phyloP scores from a whole-genome alignment of 2,797 vertebrate genomes.

The Gymnopithys bicolor region DNA sequence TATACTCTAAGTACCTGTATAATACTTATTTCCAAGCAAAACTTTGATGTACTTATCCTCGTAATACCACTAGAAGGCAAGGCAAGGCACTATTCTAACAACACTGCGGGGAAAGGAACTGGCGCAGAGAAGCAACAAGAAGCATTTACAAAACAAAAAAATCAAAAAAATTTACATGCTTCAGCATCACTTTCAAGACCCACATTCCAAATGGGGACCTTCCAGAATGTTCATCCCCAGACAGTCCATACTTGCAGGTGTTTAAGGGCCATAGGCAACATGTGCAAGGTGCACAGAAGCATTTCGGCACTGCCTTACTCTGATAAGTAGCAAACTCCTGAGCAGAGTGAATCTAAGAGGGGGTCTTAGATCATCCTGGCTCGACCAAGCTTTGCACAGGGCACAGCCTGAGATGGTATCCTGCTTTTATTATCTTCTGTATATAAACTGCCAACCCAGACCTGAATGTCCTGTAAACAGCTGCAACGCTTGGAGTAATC shows the following conservation, averaged over 20 bases:
- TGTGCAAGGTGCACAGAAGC: accelerated
- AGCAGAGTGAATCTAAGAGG: not conserved
- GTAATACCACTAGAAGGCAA: not conserved
- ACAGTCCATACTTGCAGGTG: not conserved
- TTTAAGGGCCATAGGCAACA: not conserved
- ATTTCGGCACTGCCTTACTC: not conserved
- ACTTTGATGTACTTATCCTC: not conserved
- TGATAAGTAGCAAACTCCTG: not conserved
- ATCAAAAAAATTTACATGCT: not conserved
- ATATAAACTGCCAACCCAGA: not conserved
- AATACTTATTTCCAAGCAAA: not conserved
- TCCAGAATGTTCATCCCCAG: not conserved
- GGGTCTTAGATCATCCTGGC: not conserved
- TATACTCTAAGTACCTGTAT: not conserved
- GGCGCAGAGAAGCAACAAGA: not conserved
- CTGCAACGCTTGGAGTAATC: not conserved
- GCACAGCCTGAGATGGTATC: not conserved
- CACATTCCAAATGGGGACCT: not conserved
- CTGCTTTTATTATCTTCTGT: not conserved
- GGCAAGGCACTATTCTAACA: not conserved
- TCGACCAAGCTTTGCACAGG: not conserved
- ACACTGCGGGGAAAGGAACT: accelerated
- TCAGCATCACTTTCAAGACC: not conserved
- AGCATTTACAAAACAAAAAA: not conserved
- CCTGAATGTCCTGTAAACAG: not conserved